These are phyloP conservation scores for Caenorhabditis sp. DNA, from an alignment of 2,888 invertebrate genomes.

Conservation along the genomic window DNA sequence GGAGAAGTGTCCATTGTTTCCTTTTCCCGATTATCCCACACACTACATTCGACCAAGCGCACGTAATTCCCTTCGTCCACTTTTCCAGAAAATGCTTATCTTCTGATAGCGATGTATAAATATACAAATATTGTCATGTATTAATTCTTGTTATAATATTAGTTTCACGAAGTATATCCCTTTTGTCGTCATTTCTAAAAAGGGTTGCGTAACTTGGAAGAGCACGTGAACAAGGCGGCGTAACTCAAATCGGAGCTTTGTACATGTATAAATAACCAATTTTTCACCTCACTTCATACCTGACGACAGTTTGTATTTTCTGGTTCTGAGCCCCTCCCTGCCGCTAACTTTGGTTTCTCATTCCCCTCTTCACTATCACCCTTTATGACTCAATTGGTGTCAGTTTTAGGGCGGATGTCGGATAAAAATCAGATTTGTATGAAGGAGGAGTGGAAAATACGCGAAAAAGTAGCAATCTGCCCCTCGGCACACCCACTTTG, in stretches of 20 bases:
- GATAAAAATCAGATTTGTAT: not conserved
- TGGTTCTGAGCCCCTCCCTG: not conserved
- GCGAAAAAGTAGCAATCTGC: not conserved
- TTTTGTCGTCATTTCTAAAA: no score
- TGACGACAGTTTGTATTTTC: conserved; percentile 2
- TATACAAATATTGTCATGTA: no score
- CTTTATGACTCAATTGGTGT: not conserved
- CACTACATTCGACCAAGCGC: not conserved
- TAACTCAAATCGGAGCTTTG: no score
- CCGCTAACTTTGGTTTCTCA: not conserved
- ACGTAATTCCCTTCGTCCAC: not conserved
- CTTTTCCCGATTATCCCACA: not conserved
- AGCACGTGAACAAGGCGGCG: no score
- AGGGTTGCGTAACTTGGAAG: no score
- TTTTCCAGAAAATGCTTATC: conserved; percentile 10
- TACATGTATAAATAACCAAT: not conserved
- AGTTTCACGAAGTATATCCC: no score
- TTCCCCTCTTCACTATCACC: not conserved
- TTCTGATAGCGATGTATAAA: no score
- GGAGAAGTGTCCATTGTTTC: conserved; percentile 2
- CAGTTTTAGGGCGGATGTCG: conserved; percentile 10
- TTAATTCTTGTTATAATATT: no score
- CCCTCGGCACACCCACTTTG: not conserved
- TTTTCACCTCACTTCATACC: not conserved
- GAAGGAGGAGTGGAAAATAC: not conserved